A percentile compares a stretch with the other conserved stretches of the same genome.
Conservation (phyloP, 1,140 invertebrate species). For the Calephelis virginiensis region DNA sequence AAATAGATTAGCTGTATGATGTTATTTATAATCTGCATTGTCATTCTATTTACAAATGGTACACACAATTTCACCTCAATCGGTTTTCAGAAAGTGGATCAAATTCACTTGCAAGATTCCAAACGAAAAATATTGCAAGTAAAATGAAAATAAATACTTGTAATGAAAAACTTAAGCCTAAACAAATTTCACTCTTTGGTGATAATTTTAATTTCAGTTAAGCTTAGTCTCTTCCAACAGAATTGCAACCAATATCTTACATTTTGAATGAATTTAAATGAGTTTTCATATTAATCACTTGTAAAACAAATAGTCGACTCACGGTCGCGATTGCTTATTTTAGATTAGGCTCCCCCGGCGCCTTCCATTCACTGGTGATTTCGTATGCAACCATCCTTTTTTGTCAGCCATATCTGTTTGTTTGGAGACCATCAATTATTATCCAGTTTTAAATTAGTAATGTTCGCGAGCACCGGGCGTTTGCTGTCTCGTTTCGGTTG, state of each 20-base stretch:
- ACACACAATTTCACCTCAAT: too few relatives aligned
- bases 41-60: too few relatives aligned
- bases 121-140: too few relatives aligned
- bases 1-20: too few relatives aligned
- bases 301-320: constrained; percentile 52
- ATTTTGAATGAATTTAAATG: constrained; percentile 53
- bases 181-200: too few relatives aligned
- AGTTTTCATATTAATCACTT: constrained; percentile 51
- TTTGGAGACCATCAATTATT: constrained; percentile 75
- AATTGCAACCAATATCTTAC: constrained; percentile 33
- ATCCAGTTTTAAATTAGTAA: constrained; percentile 71
- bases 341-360: constrained; percentile 54
- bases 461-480: constrained; percentile 50
- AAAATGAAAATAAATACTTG: too few relatives aligned
- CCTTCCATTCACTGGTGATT: constrained; percentile 60
- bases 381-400: constrained; percentile 62
- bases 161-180: too few relatives aligned
- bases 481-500: constrained; percentile 41
- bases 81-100: too few relatives aligned
- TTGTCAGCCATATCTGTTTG: constrained; percentile 74
- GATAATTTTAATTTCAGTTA: too few relatives aligned
- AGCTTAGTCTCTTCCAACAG: too few relatives aligned
- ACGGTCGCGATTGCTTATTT: constrained; percentile 48
- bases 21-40: too few relatives aligned
- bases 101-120: too few relatives aligned